Evolutionary conservation across 2,113 vertebrate genomes (phyloP).

Genomic region (Ciconia maguari): DNA sequence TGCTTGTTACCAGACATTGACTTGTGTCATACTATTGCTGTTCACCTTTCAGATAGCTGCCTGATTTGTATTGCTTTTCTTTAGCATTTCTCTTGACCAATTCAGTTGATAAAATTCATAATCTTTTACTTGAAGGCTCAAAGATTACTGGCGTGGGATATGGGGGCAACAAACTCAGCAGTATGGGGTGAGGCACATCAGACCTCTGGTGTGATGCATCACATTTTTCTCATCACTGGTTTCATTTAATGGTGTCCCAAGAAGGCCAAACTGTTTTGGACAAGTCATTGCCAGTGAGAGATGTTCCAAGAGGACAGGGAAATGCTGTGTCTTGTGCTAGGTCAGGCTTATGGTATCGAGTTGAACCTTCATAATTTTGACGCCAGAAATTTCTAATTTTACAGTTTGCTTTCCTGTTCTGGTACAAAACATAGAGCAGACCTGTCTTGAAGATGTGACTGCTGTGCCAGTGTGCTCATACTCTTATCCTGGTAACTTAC

Average conservation of each 20-base stretch:
- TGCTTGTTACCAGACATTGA: neutral
- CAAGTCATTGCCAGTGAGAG: neutral
- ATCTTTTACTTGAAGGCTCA: neutral
- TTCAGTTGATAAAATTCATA: neutral
- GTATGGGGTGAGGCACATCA: accelerated
- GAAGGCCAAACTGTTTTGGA: neutral
- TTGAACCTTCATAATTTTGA: neutral
- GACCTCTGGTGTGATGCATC: neutral
- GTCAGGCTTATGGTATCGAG: neutral
- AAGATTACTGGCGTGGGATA: neutral
- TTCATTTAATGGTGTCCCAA: neutral
- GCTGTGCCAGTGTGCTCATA: neutral
- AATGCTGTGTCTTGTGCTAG: neutral
- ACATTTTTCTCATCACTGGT: accelerated
- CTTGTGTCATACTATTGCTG: neutral
- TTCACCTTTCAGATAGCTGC: neutral
- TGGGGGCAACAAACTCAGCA: neutral
- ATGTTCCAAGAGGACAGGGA: neutral
- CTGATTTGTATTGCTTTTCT: neutral
- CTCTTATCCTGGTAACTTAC: too few species aligned
- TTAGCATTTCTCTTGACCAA: neutral
- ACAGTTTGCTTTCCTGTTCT: neutral
- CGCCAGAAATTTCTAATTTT: neutral
- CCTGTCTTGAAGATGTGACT: neutral
- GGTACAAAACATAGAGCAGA: neutral